Percentiles rank a stretch among this genome's conserved stretches.
Conservation (phyloP, 2,888 invertebrate genomes). For the Leuctra nigra region DNA sequence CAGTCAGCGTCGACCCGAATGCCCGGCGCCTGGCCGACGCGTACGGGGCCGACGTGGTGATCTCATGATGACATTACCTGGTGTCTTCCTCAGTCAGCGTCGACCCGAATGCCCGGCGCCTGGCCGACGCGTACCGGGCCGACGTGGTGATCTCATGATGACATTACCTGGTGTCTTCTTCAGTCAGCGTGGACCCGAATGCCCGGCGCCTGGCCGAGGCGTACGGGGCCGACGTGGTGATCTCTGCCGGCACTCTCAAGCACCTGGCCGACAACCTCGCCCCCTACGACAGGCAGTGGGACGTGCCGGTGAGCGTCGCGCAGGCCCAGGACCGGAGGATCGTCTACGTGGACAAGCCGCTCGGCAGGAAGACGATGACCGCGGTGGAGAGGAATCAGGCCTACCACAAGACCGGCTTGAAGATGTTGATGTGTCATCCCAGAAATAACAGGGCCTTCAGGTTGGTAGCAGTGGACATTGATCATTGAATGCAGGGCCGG, state of each 20-base stretch:
- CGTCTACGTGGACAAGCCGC: slow-evolving; percentile 35
- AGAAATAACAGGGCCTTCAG: not conserved
- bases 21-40: slow-evolving; percentile 32
- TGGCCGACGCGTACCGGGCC: slow-evolving; percentile 32
- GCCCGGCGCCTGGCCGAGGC: slow-evolving; percentile 32
- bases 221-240: slow-evolving; percentile 35
- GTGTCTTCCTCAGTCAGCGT: slow-evolving; percentile 31
- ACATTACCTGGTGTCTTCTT: not conserved
- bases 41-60: slow-evolving; percentile 35
- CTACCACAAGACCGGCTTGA: slow-evolving; percentile 31
- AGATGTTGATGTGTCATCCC: slow-evolving; percentile 14
- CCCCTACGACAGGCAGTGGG: slow-evolving; percentile 33
- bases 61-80: slow-evolving; percentile 29
- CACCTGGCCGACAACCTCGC: slow-evolving; percentile 34
- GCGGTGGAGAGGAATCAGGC: slow-evolving; percentile 34
- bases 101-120: slow-evolving; percentile 33
- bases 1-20: too few species aligned
- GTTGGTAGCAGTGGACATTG: too few species aligned
- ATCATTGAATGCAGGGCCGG: too few species aligned
- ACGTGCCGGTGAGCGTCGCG: slow-evolving; percentile 33
- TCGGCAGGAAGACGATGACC: slow-evolving; percentile 32
- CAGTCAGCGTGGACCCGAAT: slow-evolving; percentile 35
- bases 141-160: slow-evolving; percentile 32
- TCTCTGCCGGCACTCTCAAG: slow-evolving; percentile 35
- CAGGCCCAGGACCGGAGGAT: slow-evolving; percentile 28